Evolutionary conservation across 1,140 invertebrate species (phyloP).

Genomic region (Sinonovacula constricta): DNA sequence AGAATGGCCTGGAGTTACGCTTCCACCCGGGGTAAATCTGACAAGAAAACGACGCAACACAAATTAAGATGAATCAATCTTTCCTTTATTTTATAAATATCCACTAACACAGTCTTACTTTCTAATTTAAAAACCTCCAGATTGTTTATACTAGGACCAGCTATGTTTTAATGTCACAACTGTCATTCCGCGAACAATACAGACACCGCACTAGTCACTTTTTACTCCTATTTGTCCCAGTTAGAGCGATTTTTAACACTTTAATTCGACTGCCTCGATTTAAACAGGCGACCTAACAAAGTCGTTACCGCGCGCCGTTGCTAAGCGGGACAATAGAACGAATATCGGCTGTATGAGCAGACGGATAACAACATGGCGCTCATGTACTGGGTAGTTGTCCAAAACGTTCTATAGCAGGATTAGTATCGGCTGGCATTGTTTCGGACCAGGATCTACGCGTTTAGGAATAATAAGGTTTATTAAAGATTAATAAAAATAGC

Average conservation of each 20-base stretch:
- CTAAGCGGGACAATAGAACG: neutral
- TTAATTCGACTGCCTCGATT: neutral
- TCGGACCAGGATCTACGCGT: too few relatives aligned
- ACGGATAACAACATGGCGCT: too few relatives aligned
- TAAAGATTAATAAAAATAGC: too few relatives aligned
- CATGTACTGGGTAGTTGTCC: too few relatives aligned
- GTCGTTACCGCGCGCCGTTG: neutral
- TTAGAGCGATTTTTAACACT: neutral
- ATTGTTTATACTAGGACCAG: neutral
- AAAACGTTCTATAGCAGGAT: too few relatives aligned
- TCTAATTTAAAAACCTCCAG: neutral
- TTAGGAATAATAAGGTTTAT: too few relatives aligned
- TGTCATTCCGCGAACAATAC: neutral
- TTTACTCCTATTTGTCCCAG: neutral
- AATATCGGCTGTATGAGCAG: too few relatives aligned
- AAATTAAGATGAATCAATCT: too few relatives aligned
- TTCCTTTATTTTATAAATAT: too few relatives aligned
- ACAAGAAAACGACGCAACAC: too few relatives aligned
- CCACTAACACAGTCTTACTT: too few relatives aligned
- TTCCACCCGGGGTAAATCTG: slow-evolving; percentile 45
- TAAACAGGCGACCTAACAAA: neutral
- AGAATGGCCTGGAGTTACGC: slow-evolving; percentile 44
- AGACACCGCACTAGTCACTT: neutral
- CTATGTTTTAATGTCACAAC: neutral
- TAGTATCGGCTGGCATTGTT: too few relatives aligned